phyloP scores from a whole-genome alignment of 2,797 vertebrate genomes.

The Siniperca undulata region DNA sequence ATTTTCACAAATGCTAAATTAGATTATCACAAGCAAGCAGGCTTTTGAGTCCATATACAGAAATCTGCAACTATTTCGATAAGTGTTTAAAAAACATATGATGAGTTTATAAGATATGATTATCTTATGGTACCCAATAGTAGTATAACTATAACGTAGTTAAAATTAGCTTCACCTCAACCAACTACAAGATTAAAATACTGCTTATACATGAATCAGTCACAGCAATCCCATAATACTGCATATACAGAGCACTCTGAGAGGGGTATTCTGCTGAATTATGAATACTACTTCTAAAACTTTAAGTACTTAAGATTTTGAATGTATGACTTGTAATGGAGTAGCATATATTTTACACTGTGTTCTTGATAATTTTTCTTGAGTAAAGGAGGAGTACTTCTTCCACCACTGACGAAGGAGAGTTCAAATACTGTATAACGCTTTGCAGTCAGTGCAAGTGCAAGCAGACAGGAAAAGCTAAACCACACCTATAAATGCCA shows the following conservation, averaged over 20 bases:
- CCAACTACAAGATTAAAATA: not conserved
- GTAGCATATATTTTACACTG: not conserved
- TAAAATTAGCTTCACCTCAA: not conserved
- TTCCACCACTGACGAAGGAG: not conserved
- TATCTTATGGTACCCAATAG: not conserved
- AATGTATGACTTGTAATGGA: not conserved
- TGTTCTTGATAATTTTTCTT: not conserved
- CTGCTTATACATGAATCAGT: not conserved
- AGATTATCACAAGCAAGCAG: too few species aligned
- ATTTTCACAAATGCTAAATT: too few species aligned
- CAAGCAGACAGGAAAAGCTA: not conserved
- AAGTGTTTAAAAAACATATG: too few species aligned
- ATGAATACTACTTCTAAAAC: not conserved
- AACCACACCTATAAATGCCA: slow-evolving; percentile 11
- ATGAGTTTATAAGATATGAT: not conserved
- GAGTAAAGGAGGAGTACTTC: too few species aligned
- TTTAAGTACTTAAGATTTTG: not conserved
- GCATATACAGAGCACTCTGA: not conserved
- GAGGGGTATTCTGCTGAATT: not conserved
- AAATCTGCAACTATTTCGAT: too few species aligned
- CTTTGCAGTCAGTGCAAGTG: not conserved
- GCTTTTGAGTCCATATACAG: too few species aligned
- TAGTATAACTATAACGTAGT: not conserved
- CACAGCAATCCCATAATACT: not conserved
- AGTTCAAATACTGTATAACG: not conserved